Conservation (phyloP, 2,797 vertebrate genomes). For the Urophycis tenuis region DNA sequence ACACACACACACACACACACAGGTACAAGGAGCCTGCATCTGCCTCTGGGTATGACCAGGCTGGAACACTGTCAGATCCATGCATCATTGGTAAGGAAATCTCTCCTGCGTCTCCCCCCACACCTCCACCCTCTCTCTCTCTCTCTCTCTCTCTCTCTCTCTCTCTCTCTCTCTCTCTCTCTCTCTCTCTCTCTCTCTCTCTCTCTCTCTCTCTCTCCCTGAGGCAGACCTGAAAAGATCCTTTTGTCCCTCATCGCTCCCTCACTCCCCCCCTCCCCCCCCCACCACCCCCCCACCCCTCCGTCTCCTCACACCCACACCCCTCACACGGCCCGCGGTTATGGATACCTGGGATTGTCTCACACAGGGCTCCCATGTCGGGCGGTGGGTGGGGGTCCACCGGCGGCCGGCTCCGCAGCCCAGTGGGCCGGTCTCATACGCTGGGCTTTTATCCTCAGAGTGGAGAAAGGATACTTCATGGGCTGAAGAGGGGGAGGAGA, state of each 20-base stretch:
- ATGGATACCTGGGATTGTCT: constrained; percentile 64
- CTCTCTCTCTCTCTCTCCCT: constrained; percentile 14
- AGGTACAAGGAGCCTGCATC: constrained; percentile 33
- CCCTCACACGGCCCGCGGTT: constrained; percentile 53
- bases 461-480: constrained; percentile 1
- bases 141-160: constrained; percentile 45
- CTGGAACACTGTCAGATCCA: constrained; percentile 73
- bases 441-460: constrained; percentile 29
- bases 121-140: constrained; percentile 30
- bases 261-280: constrained; percentile 25
- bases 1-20: constrained; percentile 24
- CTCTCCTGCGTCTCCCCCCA: constrained; percentile 43
- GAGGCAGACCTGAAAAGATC: constrained; percentile 70
- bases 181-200: constrained; percentile 45
- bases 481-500: constrained; percentile 23
- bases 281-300: constrained; percentile 17
- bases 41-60: constrained; percentile 57
- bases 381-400: constrained; percentile 46
- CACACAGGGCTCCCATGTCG: constrained; percentile 50
- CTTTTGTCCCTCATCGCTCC: constrained; percentile 66
- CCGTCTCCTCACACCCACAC: constrained; percentile 36
- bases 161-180: constrained; percentile 10
- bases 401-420: constrained; percentile 34
- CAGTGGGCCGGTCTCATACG: constrained; percentile 22
- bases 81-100: constrained; percentile 77